phyloP scores from a whole-genome alignment of 2,888 invertebrate species.

The Drosophila mercatorum region DNA sequence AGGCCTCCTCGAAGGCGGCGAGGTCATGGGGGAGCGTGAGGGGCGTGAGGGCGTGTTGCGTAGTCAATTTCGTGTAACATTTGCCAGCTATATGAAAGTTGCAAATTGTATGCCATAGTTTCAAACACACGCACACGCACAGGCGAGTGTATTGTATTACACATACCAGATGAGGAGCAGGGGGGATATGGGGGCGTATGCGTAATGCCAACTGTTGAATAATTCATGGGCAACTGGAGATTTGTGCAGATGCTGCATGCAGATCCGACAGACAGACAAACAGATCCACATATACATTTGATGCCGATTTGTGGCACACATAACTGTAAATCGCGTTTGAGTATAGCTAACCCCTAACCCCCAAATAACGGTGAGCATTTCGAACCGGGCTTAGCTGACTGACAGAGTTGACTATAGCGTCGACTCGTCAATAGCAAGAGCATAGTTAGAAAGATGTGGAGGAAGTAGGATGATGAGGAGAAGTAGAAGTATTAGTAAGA shows the following conservation, averaged over 20 bases:
- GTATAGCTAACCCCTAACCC: constrained; percentile 5
- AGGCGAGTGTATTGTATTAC: constrained; percentile 18
- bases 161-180: not conserved
- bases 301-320: constrained; percentile 76
- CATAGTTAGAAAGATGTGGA: no score
- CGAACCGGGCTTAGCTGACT: not conserved
- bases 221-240: constrained; percentile 79
- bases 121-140: constrained; percentile 10
- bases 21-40: no score
- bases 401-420: no score
- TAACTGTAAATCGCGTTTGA: constrained; percentile 70
- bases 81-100: constrained; percentile 62
- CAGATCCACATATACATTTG: constrained; percentile 31
- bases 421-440: not conserved
- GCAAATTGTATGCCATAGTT: constrained; percentile 74
- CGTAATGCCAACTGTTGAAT: constrained; percentile 72
- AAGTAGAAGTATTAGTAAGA: not conserved
- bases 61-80: constrained; percentile 56
- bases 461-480: not conserved
- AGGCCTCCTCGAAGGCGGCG: not conserved
- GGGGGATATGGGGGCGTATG: constrained; percentile 12
- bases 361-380: not conserved
- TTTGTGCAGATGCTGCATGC: constrained; percentile 68
- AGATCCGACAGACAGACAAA: constrained; percentile 36
- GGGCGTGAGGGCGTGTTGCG: constrained; percentile 13